phyloP scores from a whole-genome alignment of 2,113 vertebrate species.

The Phoenicopterus ruber region DNA sequence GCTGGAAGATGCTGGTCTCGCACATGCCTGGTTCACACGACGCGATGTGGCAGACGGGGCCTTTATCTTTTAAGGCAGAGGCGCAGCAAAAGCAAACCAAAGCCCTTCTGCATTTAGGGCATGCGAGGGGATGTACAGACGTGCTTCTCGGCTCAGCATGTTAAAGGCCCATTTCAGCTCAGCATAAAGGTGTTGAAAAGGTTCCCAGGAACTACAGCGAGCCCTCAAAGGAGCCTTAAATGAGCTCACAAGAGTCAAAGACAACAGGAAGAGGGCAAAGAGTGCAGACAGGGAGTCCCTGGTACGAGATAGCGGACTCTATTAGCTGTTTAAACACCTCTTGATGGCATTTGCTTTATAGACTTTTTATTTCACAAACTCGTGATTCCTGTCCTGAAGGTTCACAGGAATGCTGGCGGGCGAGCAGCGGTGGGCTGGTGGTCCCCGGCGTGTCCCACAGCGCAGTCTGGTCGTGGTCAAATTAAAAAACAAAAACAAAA shows the following conservation, averaged over 20 bases:
- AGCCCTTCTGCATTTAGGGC: neutral
- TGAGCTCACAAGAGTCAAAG: neutral
- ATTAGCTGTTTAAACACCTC: neutral
- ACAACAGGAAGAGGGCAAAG: neutral
- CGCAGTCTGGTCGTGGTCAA: neutral
- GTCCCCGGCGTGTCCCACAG: rapidly evolving
- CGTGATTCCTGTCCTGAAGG: neutral
- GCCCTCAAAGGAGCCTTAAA: neutral
- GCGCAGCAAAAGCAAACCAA: neutral
- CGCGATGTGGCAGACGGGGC: neutral
- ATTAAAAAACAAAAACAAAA: neutral
- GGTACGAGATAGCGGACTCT: neutral
- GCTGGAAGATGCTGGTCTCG: neutral
- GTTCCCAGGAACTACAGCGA: neutral
- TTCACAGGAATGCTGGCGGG: neutral
- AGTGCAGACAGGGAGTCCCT: neutral
- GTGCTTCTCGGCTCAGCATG: neutral
- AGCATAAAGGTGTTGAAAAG: neutral
- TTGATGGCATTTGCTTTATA: neutral
- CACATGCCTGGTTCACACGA: rapidly evolving
- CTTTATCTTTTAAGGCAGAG: neutral
- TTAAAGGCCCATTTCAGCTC: neutral
- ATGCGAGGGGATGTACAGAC: neutral
- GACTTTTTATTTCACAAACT: rapidly evolving
- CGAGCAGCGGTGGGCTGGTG: neutral